Evolutionary conservation across 2,888 invertebrate genomes (phyloP).

Genomic region (Pammene fasciana): DNA sequence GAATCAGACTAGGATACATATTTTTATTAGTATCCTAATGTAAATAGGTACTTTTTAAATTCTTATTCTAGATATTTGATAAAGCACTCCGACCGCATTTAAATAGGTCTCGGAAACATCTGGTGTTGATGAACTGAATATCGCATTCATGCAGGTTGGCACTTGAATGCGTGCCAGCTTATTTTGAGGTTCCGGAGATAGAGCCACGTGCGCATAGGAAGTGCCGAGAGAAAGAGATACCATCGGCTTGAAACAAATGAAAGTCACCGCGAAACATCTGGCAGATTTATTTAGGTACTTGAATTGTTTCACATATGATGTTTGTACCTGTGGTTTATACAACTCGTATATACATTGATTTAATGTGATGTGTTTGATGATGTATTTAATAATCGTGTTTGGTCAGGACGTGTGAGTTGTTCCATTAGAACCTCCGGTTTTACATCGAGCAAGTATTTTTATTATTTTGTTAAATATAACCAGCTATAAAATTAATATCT

Average conservation of each 20-base stretch:
- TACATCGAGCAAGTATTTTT: too few relatives aligned
- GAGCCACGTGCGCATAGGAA: constrained; percentile 32
- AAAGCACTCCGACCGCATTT: constrained; percentile 57
- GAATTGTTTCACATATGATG: neutral
- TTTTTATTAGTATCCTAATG: too few relatives aligned
- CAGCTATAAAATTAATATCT: neutral
- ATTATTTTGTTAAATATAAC: neutral
- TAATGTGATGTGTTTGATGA: too few relatives aligned
- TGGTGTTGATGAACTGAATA: constrained; percentile 82
- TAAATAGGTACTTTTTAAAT: neutral
- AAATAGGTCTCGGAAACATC: constrained; percentile 74
- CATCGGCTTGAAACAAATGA: constrained; percentile 21
- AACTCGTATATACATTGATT: too few relatives aligned
- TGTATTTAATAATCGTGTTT: too few relatives aligned
- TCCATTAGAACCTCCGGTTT: too few relatives aligned
- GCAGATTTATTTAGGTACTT: neutral
- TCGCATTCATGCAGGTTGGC: constrained; percentile 74
- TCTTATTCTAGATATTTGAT: neutral
- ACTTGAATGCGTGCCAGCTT: constrained; percentile 82
- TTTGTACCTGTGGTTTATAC: too few relatives aligned
- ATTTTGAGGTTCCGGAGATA: constrained; percentile 67
- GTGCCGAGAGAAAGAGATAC: constrained; percentile 17
- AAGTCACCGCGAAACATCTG: neutral
- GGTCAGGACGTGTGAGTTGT: too few relatives aligned
- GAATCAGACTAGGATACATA: too few relatives aligned